These are phyloP conservation scores for Myoxocephalus aenaeus DNA, from an alignment of 2,797 vertebrate genomes.

Conservation along the genomic window DNA sequence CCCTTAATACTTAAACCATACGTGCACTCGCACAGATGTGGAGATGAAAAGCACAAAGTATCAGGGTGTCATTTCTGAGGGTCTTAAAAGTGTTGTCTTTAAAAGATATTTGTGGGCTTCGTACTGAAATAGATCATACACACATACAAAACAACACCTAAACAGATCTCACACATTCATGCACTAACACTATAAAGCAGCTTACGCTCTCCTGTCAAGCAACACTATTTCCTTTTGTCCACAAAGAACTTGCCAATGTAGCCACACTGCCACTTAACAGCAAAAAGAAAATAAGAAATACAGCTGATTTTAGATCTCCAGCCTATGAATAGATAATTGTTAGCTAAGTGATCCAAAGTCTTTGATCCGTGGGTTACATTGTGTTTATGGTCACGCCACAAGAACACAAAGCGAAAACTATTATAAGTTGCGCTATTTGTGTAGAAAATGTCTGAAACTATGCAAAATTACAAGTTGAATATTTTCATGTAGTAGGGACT, in stretches of 20 bases:
- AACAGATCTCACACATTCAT: not conserved
- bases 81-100: conserved; percentile 57
- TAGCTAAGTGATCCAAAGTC: conserved; percentile 40
- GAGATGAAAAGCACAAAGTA: conserved; percentile 34
- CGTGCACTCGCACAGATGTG: conserved; percentile 1
- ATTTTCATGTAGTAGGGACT: not conserved
- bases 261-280: conserved; percentile 18
- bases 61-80: conserved; percentile 36
- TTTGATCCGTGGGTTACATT: conserved; percentile 60
- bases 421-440: conserved; percentile 29
- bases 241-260: not conserved
- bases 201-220: not conserved
- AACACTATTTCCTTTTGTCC: conserved; percentile 11
- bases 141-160: conserved; percentile 10
- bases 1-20: conserved; percentile 24
- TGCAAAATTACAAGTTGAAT: conserved; percentile 44
- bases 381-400: conserved; percentile 48
- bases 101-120: conserved; percentile 1
- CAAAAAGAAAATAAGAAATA: conserved; percentile 43
- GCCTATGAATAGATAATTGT: conserved; percentile 66
- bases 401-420: conserved; percentile 56
- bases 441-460: conserved; percentile 29
- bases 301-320: conserved; percentile 46
- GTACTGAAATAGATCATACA: conserved; percentile 1
- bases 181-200: not conserved